These are phyloP conservation scores for Lamellibrachia satsuma DNA, from an alignment of 2,888 invertebrate genomes.

Conservation along the genomic window DNA sequence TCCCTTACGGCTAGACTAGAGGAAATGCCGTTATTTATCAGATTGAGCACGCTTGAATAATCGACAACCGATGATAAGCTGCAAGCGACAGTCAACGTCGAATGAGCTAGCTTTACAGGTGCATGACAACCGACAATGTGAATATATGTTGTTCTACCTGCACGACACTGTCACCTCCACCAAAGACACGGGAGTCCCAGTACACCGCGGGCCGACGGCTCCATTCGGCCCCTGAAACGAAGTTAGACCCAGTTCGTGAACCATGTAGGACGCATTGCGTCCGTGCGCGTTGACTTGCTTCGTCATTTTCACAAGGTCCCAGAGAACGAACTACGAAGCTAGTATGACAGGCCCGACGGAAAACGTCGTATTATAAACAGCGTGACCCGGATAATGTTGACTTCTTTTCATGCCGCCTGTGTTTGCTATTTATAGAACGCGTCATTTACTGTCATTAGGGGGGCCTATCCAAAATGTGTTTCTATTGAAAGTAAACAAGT, in stretches of 20 bases:
- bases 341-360: not conserved
- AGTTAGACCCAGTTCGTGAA: slow-evolving; percentile 35
- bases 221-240: slow-evolving; percentile 41
- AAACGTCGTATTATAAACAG: slow-evolving; percentile 17
- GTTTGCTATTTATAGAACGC: slow-evolving; percentile 6
- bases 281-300: slow-evolving; percentile 28
- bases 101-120: not conserved
- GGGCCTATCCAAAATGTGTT: not conserved
- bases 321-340: not conserved
- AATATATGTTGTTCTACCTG: slow-evolving; percentile 44
- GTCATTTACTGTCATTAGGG: not conserved
- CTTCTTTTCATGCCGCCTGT: not conserved
- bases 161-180: slow-evolving; percentile 56
- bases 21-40: not conserved
- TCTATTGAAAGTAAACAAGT: no score
- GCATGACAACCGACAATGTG: not conserved
- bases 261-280: not conserved
- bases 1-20: not conserved
- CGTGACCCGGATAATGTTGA: slow-evolving; percentile 13
- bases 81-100: not conserved
- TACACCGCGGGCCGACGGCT: slow-evolving; percentile 46
- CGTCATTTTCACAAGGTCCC: slow-evolving; percentile 23
- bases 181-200: slow-evolving; percentile 51
- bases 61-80: not conserved
- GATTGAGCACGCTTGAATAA: not conserved